Base-by-base conservation (phyloP, 1,140 invertebrate species). In the Oryctes rhinoceros region DNA sequence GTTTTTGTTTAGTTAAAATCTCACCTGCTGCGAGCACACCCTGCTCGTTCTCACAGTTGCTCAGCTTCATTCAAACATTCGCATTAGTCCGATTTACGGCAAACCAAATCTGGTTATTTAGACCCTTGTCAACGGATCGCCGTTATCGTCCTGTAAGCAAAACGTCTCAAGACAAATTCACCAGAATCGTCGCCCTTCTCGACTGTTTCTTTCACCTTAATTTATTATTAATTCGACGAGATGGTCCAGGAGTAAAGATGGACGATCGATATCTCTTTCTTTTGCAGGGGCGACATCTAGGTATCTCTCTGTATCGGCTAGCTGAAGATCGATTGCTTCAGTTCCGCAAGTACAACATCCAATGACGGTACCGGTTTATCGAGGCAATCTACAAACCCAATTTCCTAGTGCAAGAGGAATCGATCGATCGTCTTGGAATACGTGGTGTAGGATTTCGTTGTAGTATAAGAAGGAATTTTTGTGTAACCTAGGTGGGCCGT, bases 381-480 rank as follows among this genome's bases (percentile, higher is more conserved):
- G 65, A 6, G 18, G 30, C 65, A 67, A 67, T 67, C 65, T 67
- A 67, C 65, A 67, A 67, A 67, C 65, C 65, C 65, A 67, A 67
- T 67, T 67, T 67, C 65, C 65, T 67, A 67, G 65, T 7, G 18
- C n/a, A 18, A 24, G 20, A 67, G n/a, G 18, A 67, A 67, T 67
- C 65, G 65, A 67, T 67, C 65, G 65, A 67, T 67, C 65, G 20
- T 2, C 49, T 13, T 53, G 9, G 39, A 44, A 44, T 10, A 44
- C 5, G 5, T 44, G 5, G 39, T 10, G 39, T 44, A 44, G 39
- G 0, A 44, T 44, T 44, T 44, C 1, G 39, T 44, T 3, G 9
- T 5, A 44, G 9, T 10, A 44, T 44, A 10, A 1, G 39, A 3
- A 10, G 0, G 39, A 44, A 5, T 44, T 44, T 44, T 44, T 44